A percentile compares a stretch with the other conserved stretches of the same genome.
These are phyloP conservation scores for Tetrax tetrax DNA, from an alignment of 2,113 vertebrate genomes.

Conservation along the genomic window DNA sequence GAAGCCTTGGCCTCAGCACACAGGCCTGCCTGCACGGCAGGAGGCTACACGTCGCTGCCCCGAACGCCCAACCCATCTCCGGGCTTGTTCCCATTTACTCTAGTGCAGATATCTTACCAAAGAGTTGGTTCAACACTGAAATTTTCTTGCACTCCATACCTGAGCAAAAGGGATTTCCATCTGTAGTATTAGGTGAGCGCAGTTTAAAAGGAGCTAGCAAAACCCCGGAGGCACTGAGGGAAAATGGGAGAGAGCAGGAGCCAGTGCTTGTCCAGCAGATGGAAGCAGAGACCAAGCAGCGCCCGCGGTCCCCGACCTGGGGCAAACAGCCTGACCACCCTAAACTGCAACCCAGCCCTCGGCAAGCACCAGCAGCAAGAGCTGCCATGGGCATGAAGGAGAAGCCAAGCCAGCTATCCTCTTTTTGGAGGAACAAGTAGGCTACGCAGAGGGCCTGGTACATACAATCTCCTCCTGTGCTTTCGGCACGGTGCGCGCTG, in stretches of 20 bases:
- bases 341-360: neutral
- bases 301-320: rapidly evolving
- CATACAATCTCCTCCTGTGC: neutral
- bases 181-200: rapidly evolving
- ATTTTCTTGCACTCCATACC: neutral
- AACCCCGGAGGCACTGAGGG: neutral
- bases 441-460: neutral
- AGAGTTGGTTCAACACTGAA: neutral
- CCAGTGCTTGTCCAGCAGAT: conserved; percentile 68
- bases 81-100: neutral
- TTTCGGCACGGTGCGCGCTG: neutral
- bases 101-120: neutral
- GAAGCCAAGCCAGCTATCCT: neutral
- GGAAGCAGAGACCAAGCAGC: conserved; percentile 64
- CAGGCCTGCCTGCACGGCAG: neutral
- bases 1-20: neutral
- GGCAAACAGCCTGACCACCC: neutral
- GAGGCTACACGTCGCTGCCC: neutral
- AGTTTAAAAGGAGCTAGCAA: neutral
- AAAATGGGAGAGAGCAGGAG: neutral
- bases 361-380: neutral
- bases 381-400: neutral
- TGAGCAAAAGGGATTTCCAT: neutral
- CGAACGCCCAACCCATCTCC: neutral
- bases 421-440: neutral